Conservation (phyloP, 2,888 invertebrate genomes). For the Pseudococcus longispinus region DNA sequence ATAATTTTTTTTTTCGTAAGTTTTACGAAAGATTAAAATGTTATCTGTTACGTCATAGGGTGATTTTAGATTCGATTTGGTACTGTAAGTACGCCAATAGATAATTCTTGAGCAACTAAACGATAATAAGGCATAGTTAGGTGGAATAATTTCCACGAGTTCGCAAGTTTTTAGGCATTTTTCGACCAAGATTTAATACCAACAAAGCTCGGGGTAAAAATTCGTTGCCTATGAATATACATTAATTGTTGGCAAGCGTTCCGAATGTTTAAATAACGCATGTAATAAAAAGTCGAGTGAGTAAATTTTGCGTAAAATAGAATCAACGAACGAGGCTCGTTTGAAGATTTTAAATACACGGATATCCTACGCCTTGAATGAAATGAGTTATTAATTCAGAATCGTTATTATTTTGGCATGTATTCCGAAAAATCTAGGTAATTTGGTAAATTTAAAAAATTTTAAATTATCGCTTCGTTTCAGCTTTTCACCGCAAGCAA, state of each 20-base stretch:
- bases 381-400: slow-evolving; percentile 28
- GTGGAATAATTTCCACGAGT: background rate
- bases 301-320: slow-evolving; percentile 36
- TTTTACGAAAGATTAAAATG: slow-evolving; percentile 41
- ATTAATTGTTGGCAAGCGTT: slow-evolving; percentile 4
- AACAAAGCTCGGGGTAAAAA: background rate
- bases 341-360: background rate
- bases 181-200: background rate
- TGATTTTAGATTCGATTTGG: slow-evolving; percentile 41
- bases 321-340: background rate
- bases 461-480: slow-evolving; percentile 6
- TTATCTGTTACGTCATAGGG: slow-evolving; percentile 4
- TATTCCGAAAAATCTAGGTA: background rate
- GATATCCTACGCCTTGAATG: background rate
- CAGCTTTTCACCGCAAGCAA: slow-evolving; percentile 3
- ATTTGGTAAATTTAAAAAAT: slow-evolving; percentile 10
- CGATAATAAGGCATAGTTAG: slow-evolving; percentile 13
- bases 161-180: background rate
- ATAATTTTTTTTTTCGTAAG: background rate
- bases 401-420: slow-evolving; percentile 15
- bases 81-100: background rate
- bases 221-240: background rate
- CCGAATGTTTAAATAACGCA: background rate
- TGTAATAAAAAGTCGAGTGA: slow-evolving; percentile 18
- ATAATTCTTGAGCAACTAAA: background rate